Evolutionary conservation across 2,113 vertebrate genomes (phyloP).

Genomic region (Oryzias javanicus): DNA sequence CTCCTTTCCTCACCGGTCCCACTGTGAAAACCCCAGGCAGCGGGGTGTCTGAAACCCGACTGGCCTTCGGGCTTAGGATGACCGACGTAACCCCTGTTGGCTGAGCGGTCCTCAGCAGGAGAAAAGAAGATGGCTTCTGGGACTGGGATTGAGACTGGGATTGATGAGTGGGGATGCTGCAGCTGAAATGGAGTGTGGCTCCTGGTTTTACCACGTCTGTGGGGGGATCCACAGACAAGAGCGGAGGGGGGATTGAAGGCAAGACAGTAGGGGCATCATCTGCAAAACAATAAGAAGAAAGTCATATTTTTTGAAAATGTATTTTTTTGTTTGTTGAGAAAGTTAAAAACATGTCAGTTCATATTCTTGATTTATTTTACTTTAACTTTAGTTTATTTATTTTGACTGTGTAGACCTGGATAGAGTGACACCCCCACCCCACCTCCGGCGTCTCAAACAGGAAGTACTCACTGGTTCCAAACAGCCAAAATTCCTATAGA

Average conservation of each 20-base stretch:
- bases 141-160: conserved; percentile 13
- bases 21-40: conserved; percentile 56
- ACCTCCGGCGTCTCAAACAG: no score
- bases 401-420: no score
- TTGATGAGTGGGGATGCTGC: conserved; percentile 27
- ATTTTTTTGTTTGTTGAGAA: no score
- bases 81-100: not conserved
- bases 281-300: conserved; percentile 4
- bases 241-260: conserved; percentile 29
- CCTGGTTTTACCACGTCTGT: conserved; percentile 44
- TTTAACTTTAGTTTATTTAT: no score
- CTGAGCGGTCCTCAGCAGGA: conserved; percentile 35
- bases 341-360: no score
- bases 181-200: conserved; percentile 54
- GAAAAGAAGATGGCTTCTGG: conserved; percentile 24
- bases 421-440: no score
- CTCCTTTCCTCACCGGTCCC: conserved; percentile 51
- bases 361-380: no score
- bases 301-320: not conserved
- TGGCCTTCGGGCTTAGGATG: conserved; percentile 11
- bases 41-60: conserved; percentile 16
- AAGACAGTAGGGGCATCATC: conserved; percentile 14
- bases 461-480: no score
- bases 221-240: conserved; percentile 56
- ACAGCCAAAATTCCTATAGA: no score